These are phyloP conservation scores for Hylyphantes graminicola DNA, from an alignment of 1,140 invertebrate genomes.

Conservation along the genomic window DNA sequence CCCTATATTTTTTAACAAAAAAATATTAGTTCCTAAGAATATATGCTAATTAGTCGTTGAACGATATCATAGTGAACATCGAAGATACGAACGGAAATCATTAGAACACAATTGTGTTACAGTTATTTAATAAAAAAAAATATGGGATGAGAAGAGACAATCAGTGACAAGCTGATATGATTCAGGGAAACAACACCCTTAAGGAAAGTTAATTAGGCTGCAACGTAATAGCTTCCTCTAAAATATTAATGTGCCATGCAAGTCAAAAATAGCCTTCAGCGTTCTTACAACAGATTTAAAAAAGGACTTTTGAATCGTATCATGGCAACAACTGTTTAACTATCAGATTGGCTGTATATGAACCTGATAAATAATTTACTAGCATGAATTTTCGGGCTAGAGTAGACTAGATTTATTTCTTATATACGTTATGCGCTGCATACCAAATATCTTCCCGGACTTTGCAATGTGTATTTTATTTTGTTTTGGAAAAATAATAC, in stretches of 20 bases:
- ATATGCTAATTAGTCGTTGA: too few relatives aligned
- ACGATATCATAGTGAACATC: too few relatives aligned
- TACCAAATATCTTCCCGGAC: not conserved
- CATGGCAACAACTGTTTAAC: too few relatives aligned
- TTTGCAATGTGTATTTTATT: too few relatives aligned
- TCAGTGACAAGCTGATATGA: too few relatives aligned
- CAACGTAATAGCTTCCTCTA: conserved; percentile 28
- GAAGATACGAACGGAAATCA: too few relatives aligned
- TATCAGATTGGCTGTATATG: not conserved
- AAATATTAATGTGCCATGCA: not conserved
- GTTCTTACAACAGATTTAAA: not conserved
- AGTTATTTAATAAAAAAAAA: too few relatives aligned
- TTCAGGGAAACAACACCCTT: conserved; percentile 1
- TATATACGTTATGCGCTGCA: not conserved
- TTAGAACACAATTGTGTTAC: too few relatives aligned
- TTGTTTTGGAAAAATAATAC: too few relatives aligned
- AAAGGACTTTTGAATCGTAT: not conserved
- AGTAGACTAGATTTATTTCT: not conserved
- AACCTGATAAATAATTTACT: not conserved
- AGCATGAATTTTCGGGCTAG: not conserved
- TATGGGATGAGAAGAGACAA: too few relatives aligned
- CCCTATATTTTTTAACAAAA: too few relatives aligned
- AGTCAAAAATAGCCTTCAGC: conserved; percentile 14
- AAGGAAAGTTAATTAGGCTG: conserved; percentile 10
- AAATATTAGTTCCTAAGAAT: too few relatives aligned